A percentile compares a stretch with the other conserved stretches of the same genome.
These are phyloP conservation scores for Kuschelorhynchus macadamiae DNA, from an alignment of 2,888 invertebrate genomes.

Conservation along the genomic window DNA sequence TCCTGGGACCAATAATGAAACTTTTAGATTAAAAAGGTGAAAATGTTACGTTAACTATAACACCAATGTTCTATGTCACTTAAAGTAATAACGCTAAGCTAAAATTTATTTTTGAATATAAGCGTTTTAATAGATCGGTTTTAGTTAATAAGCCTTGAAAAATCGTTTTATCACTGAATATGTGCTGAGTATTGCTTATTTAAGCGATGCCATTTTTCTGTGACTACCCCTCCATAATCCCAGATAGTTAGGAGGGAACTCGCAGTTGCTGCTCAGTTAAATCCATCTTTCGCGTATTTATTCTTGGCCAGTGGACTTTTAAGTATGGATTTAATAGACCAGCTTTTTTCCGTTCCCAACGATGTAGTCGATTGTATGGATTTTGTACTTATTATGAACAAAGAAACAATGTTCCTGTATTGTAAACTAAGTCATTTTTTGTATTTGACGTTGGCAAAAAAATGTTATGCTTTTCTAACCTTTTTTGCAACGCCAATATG, in stretches of 20 bases:
- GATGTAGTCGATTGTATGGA: conserved; percentile 32
- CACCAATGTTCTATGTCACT: neutral
- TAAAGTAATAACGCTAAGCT: no score
- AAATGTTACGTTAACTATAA: conserved; percentile 15
- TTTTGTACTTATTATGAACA: conserved; percentile 63
- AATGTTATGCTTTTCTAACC: conserved; percentile 43
- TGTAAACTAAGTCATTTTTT: conserved; percentile 68
- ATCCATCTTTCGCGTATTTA: conserved; percentile 48
- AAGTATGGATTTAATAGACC: conserved; percentile 34
- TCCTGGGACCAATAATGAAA: conserved; percentile 36
- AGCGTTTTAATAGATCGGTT: conserved; percentile 3
- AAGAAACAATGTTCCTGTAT: conserved; percentile 69
- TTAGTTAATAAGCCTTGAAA: conserved; percentile 32
- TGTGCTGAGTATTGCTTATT: conserved; percentile 14
- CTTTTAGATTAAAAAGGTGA: conserved; percentile 22
- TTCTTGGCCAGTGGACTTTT: conserved; percentile 49
- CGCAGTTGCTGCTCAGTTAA: conserved; percentile 30
- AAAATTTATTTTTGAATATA: no score
- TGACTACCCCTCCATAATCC: conserved; percentile 37
- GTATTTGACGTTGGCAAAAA: conserved; percentile 56
- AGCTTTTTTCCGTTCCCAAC: conserved; percentile 21
- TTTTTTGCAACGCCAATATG: conserved; percentile 55
- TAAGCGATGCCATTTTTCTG: conserved; percentile 29
- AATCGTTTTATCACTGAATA: conserved; percentile 22
- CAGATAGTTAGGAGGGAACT: conserved; percentile 27